phyloP scores from a whole-genome alignment of 2,888 invertebrate species.

The Apeira syringaria region DNA sequence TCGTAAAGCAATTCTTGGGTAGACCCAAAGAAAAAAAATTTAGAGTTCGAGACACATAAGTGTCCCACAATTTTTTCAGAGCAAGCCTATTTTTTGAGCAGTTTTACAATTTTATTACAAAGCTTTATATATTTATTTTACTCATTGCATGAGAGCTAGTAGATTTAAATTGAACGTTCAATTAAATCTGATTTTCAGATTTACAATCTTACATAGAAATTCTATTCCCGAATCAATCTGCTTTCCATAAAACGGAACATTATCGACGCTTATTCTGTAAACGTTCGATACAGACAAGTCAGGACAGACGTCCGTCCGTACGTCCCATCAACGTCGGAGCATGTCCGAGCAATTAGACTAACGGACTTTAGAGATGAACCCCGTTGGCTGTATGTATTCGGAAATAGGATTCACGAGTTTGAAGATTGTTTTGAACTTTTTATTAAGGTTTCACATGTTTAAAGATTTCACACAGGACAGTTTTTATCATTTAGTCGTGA shows the following conservation, averaged over 20 bases:
- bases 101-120: too few species aligned
- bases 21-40: too few species aligned
- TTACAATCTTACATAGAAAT: conserved; percentile 26
- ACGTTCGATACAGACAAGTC: conserved; percentile 45
- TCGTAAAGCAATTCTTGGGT: too few species aligned
- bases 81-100: too few species aligned
- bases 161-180: background rate
- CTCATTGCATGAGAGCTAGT: too few species aligned
- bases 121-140: too few species aligned
- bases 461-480: too few species aligned
- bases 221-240: conserved; percentile 50
- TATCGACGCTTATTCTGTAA: conserved; percentile 58
- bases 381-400: conserved; percentile 29
- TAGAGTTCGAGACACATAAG: too few species aligned
- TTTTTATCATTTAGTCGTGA: too few species aligned
- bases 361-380: conserved; percentile 51
- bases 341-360: conserved; percentile 65
- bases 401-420: conserved; percentile 28
- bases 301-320: conserved; percentile 47
- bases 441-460: too few species aligned
- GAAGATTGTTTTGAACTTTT: too few species aligned
- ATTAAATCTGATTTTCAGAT: background rate
- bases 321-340: conserved; percentile 55
- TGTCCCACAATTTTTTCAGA: too few species aligned
- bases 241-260: conserved; percentile 45